Evolutionary conservation across 2,888 invertebrate genomes (phyloP), one percentile per base, ranked within the genome.

Genomic region (Tribolium freemani): DNA sequence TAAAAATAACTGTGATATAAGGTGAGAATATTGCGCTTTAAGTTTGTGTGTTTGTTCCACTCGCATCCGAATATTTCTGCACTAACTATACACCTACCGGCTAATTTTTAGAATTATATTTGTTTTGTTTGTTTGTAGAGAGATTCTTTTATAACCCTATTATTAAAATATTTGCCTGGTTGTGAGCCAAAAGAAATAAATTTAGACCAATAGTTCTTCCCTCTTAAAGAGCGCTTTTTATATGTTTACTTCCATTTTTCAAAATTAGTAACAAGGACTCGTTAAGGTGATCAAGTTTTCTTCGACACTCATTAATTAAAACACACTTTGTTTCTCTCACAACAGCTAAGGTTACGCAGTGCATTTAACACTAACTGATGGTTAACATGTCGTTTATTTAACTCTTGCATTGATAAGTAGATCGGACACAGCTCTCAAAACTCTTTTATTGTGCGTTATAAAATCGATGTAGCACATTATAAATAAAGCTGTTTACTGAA

Each of bases 1-100:
- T 71, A 71, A 60, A 71, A 71, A 71, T 71, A 71, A 71, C 67
- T 71, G 71, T 71, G 71, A 71, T 71, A 56, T 60, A 71, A 67
- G 71, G 67, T 67, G 67, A 67, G 67, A 67, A 64, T 56, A 16
- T 30, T 56, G 48, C 57, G 57, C 21, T 45, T 51, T 63, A 63
- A 45, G 21, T 26, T 16, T 61, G 48, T 61, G 48, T 51, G 48
- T 64, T 50, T 54, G 16, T 45, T 64, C 5, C 26, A 46, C 58
- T 48, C 20, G 30, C 44, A 26, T 31, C 31, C n/a, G 20, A 56
- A 10, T 31, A 45, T 44, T 20, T 16, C n/a, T 54, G 48, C 48
- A 58, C 58, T 58, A 44, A 58, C 58, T 31, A 31, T 56, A 26
- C 26, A 26, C 26, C 26, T 26, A 26, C 30, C 54, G 57, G 26